These are phyloP conservation scores for Rhopalosiphum padi DNA, from an alignment of 1,140 invertebrate genomes.

Conservation along the genomic window DNA sequence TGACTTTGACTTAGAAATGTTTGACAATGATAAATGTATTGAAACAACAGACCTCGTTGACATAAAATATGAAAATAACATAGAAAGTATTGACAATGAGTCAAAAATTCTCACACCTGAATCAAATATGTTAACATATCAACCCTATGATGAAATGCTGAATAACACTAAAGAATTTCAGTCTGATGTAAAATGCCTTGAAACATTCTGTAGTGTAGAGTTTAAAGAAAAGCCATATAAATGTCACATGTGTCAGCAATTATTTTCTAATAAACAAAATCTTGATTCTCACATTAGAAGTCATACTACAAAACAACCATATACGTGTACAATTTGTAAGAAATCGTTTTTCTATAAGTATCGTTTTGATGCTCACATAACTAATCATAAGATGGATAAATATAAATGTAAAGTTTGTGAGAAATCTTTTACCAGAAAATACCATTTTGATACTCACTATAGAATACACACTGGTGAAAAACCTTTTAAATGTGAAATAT, in stretches of 20 bases:
- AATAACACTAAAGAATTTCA: constrained; percentile 74
- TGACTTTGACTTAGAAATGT: constrained; percentile 70
- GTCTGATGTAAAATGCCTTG: constrained; percentile 24
- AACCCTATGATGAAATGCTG: constrained; percentile 68
- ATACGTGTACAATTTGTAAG: constrained; percentile 55
- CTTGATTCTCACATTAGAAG: constrained; percentile 29
- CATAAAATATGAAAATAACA: not conserved
- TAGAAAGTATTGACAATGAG: not conserved
- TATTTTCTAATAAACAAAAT: constrained; percentile 45
- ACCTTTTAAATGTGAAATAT: constrained; percentile 64
- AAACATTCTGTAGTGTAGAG: constrained; percentile 34
- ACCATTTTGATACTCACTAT: constrained; percentile 57
- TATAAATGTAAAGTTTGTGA: constrained; percentile 57
- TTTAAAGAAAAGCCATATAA: constrained; percentile 44
- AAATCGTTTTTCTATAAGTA: constrained; percentile 49
- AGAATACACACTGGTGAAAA: constrained; percentile 60
- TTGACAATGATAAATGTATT: constrained; percentile 76
- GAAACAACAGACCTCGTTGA: not conserved
- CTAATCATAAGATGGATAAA: constrained; percentile 30
- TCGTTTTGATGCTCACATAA: constrained; percentile 33
- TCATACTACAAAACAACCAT: constrained; percentile 57
- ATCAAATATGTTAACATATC: constrained; percentile 67
- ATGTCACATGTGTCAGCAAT: constrained; percentile 34
- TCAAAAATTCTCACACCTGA: constrained; percentile 67
- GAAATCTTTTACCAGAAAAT: constrained; percentile 50